Base-by-base conservation (phyloP, 2,888 invertebrate species). In the Spicauda simplicius region DNA sequence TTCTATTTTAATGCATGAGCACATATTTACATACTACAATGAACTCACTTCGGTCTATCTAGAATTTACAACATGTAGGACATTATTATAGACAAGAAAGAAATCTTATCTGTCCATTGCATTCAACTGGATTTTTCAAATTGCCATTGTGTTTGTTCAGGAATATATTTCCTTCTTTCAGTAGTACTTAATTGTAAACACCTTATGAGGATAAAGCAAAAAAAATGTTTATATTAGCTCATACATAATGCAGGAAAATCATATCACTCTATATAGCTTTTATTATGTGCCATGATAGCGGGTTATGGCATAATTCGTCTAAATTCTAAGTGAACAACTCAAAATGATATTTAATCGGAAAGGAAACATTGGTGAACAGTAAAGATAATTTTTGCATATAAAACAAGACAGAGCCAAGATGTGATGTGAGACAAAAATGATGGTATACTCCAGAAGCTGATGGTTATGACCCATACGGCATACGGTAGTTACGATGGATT, bases 401-500 rank as follows among this genome's bases (percentile, higher is more conserved):
- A 64, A 67, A 70, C 66, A 56, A 70, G 66, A 71, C 71, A 60
- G 66, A 69, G 68, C 70, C 66, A 71, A 65, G 69, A 64, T 62
- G 65, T 66, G 69, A 65, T 53, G 60, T 64, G 70, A 70, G 65
- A 71, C 64, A 72, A 64, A 64, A 71, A 73, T 71, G 69, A 71
- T 73, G 69, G 70, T 69, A 67, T 72, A 71, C 59, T 61, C 66
- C 59, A 58, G 25, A 70, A 83, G 83, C 79, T 79, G 72, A 77
- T 82, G 78, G 79, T 83, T 82, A 86, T 83, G 81, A 80, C 79
- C 79, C 70, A 58, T 73, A 70, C 54, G 69, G 72, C 72, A 63
- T 59, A 57, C 45, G 48, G 63, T 25, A 61, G 70, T 71, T 70
- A 72, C 72, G 62, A 72, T 72, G 69, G 55, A 70, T 67, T 74